Conservation (phyloP, 2,888 invertebrate genomes). For the Orthosia cruda region DNA sequence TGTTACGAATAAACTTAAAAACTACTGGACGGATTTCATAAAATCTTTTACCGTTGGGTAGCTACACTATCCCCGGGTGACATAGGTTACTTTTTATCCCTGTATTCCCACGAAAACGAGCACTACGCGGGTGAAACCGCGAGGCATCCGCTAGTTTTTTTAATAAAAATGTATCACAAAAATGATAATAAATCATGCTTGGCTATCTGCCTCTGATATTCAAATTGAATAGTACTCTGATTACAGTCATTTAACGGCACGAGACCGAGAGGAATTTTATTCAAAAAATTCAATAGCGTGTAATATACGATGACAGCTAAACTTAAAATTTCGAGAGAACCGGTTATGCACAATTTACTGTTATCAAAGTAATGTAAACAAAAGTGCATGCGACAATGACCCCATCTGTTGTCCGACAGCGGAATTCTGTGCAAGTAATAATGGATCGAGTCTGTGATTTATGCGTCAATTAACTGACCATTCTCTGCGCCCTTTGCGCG, state of each 20-base stretch:
- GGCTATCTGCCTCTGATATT: constrained; percentile 37
- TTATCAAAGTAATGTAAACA: constrained; percentile 76
- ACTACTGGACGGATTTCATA: no score
- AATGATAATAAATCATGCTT: constrained; percentile 40
- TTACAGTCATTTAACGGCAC: constrained; percentile 72
- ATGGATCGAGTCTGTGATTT: constrained; percentile 85
- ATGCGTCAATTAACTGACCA: constrained; percentile 90
- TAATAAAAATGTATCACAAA: constrained; percentile 3
- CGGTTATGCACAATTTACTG: constrained; percentile 79
- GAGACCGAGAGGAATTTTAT: constrained; percentile 77
- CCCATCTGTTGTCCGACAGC: constrained; percentile 83
- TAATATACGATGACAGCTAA: constrained; percentile 79
- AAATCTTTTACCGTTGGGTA: no score
- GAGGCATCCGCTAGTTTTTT: no score
- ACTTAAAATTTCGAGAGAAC: constrained; percentile 73
- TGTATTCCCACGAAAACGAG: no score
- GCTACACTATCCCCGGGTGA: no score
- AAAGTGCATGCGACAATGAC: constrained; percentile 79
- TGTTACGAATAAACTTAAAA: no score
- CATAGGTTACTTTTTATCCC: no score
- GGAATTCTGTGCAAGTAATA: constrained; percentile 76
- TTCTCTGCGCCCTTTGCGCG: constrained; percentile 77
- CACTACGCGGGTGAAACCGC: no score
- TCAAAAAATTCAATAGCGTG: constrained; percentile 75
- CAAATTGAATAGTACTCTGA: constrained; percentile 60